These are phyloP conservation scores for Neuroscelio doddi DNA, from an alignment of 2,888 invertebrate species.

Conservation along the genomic window DNA sequence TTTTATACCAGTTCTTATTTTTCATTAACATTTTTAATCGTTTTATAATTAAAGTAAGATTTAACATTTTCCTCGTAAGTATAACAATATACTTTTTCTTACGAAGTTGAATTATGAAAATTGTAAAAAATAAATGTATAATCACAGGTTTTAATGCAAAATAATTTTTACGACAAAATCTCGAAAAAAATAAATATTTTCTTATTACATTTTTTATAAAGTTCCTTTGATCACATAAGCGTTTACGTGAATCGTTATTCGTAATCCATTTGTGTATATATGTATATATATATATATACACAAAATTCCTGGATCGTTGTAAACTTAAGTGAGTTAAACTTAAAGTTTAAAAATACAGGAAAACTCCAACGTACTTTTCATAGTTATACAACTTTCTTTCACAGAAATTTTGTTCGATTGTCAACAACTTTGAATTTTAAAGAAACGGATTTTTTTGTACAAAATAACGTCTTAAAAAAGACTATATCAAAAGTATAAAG, in stretches of 20 bases:
- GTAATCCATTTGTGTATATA: slow-evolving; percentile 3
- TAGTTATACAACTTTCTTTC: no score
- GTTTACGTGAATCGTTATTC: slow-evolving; percentile 3
- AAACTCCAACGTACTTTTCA: not conserved
- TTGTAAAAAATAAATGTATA: no score
- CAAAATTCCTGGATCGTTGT: slow-evolving; percentile 1
- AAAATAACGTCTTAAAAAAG: not conserved
- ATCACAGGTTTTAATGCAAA: no score
- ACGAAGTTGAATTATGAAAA: no score
- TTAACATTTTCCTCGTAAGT: no score
- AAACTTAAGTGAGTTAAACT: not conserved
- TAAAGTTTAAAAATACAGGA: slow-evolving; percentile 1
- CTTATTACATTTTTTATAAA: slow-evolving; percentile 8
- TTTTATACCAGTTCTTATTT: no score
- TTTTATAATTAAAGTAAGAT: no score
- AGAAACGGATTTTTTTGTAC: not conserved
- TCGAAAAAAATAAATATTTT: slow-evolving; percentile 10
- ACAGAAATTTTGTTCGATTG: no score
- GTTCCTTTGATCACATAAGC: slow-evolving; percentile 7
- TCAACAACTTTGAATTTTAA: no score
- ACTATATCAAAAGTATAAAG: no score
- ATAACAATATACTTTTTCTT: no score
- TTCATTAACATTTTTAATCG: no score
- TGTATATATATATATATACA: slow-evolving; percentile 6
- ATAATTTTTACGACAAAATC: not conserved